phyloP scores from a whole-genome alignment of 2,888 invertebrate species.

The Synergus laeviventris region DNA sequence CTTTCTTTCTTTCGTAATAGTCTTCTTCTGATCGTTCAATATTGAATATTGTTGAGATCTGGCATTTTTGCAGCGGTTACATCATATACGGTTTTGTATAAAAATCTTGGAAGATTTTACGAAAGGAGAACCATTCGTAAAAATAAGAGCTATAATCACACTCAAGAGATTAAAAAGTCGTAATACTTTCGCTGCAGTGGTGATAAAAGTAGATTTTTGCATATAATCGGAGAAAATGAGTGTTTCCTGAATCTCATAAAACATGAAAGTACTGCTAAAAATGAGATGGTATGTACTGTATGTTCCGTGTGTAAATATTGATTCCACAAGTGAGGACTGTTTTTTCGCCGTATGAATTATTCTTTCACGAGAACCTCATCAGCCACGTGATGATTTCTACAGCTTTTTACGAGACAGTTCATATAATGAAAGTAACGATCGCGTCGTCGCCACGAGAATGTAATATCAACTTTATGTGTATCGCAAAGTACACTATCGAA shows the following conservation, averaged over 20 bases:
- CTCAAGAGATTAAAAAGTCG: neutral
- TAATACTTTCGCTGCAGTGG: neutral
- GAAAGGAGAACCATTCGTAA: neutral
- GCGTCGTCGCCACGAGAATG: conserved; percentile 1
- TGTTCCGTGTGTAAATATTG: neutral
- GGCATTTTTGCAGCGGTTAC: neutral
- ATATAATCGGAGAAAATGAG: neutral
- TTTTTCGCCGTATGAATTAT: neutral
- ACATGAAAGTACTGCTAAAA: neutral
- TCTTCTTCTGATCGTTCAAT: neutral
- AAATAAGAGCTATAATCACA: neutral
- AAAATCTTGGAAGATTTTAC: neutral
- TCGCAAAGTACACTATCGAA: neutral
- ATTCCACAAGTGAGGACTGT: neutral
- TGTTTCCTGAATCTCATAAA: neutral
- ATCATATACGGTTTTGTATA: neutral
- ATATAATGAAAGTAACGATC: conserved; percentile 22
- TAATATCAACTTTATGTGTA: conserved; percentile 17
- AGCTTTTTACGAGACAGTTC: neutral
- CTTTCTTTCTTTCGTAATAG: neutral
- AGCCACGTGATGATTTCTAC: neutral
- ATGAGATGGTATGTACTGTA: neutral
- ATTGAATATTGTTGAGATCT: too few species aligned
- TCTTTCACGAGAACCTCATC: neutral
- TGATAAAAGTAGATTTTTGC: neutral